Percentiles rank a stretch among this genome's conserved stretches.
phyloP scores from a whole-genome alignment of 1,140 invertebrate genomes.

The Orussus abietinus region DNA sequence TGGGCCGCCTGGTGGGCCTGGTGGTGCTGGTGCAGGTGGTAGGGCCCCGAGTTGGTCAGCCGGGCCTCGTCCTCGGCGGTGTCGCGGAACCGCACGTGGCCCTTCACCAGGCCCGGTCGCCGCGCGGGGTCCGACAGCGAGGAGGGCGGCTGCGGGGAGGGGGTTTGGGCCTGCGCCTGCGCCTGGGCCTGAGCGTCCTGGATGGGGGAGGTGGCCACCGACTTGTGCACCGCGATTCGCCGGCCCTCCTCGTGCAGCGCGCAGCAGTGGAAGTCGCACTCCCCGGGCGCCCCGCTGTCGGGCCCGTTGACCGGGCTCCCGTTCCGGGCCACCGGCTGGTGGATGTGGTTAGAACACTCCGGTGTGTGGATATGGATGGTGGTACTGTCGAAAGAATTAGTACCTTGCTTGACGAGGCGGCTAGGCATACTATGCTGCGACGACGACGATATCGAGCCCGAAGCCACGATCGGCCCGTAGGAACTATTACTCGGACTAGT shows the following conservation, averaged over 20 bases:
- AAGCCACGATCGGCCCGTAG: constrained; percentile 50
- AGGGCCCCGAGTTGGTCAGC: constrained; percentile 62
- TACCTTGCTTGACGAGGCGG: constrained; percentile 63
- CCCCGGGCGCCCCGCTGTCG: constrained; percentile 58
- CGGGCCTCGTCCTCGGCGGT: constrained; percentile 54
- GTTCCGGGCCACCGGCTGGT: constrained; percentile 61
- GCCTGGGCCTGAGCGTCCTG: constrained; percentile 69
- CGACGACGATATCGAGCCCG: constrained; percentile 37
- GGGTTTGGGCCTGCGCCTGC: constrained; percentile 40
- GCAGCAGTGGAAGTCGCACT: constrained; percentile 94
- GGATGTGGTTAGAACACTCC: constrained; percentile 73
- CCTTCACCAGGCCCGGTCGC: constrained; percentile 47
- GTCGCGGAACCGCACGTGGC: constrained; percentile 51
- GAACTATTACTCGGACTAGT: constrained; percentile 46
- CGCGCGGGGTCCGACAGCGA: constrained; percentile 51
- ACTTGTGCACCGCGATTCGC: constrained; percentile 85
- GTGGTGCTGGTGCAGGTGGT: constrained; percentile 40
- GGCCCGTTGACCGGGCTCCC: constrained; percentile 56
- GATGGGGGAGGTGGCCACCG: constrained; percentile 85
- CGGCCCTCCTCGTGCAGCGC: constrained; percentile 87
- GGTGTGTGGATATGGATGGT: constrained; percentile 79
- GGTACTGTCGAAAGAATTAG: constrained; percentile 67
- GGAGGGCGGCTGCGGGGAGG: constrained; percentile 57
- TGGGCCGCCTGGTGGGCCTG: no score
- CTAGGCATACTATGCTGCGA: constrained; percentile 28